Conservation (phyloP, 2,888 invertebrate species). For the Tanypteryx hageni region DNA sequence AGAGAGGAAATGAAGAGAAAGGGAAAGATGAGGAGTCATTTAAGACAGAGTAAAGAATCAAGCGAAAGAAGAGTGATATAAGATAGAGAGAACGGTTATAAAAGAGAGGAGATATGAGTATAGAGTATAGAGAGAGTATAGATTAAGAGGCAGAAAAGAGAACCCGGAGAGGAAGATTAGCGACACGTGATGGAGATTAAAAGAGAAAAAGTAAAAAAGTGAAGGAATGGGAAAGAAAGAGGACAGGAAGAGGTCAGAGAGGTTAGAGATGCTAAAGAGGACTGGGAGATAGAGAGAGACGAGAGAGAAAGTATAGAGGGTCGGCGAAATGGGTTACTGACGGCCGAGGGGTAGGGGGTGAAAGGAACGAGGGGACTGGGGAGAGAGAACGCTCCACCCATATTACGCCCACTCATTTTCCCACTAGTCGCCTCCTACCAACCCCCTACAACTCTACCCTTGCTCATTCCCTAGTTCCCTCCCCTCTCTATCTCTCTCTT, state of each 20-base stretch:
- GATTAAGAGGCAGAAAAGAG: too few species aligned
- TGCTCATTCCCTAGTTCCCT: background rate
- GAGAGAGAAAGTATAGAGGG: background rate
- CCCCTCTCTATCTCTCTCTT: background rate
- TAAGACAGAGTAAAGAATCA: too few species aligned
- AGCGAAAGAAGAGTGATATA: too few species aligned
- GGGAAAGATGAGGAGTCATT: too few species aligned
- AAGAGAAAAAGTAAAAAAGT: too few species aligned
- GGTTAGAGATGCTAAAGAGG: background rate
- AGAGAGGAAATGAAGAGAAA: too few species aligned
- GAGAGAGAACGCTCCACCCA: background rate
- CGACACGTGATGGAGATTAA: too few species aligned
- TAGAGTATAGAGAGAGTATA: too few species aligned
- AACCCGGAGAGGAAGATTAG: too few species aligned
- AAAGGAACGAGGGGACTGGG: background rate
- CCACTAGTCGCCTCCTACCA: background rate
- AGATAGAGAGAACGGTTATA: too few species aligned
- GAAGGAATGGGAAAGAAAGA: too few species aligned
- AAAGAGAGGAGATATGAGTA: too few species aligned
- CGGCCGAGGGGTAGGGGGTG: background rate
- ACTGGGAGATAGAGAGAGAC: background rate
- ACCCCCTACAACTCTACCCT: background rate
- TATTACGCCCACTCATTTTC: slow-evolving; percentile 33
- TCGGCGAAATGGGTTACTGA: background rate
- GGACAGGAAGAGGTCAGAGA: background rate